These are phyloP conservation scores for Pseudococcus viburni DNA, from an alignment of 2,888 invertebrate genomes.

Conservation along the genomic window DNA sequence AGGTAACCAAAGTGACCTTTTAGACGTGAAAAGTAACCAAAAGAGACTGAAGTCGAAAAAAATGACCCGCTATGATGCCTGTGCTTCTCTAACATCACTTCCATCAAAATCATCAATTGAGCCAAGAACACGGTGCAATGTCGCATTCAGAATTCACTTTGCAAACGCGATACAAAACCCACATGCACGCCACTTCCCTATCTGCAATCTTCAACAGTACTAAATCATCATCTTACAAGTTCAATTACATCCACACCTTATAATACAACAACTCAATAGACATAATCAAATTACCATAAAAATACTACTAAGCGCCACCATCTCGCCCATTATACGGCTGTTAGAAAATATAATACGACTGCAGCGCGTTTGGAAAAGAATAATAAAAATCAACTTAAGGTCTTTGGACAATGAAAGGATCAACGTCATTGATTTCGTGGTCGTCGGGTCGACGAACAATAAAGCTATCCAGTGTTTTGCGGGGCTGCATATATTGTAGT, in stretches of 20 bases:
- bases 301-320: slow-evolving; percentile 10
- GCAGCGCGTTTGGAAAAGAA: slow-evolving; percentile 5
- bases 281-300: slow-evolving; percentile 31
- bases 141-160: too few species aligned
- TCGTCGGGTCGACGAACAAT: slow-evolving; percentile 34
- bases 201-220: background rate
- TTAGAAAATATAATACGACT: slow-evolving; percentile 12
- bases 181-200: background rate
- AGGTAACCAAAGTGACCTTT: too few species aligned
- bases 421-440: slow-evolving; percentile 40
- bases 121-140: too few species aligned
- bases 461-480: slow-evolving; percentile 59
- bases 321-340: background rate
- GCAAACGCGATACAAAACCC: too few species aligned
- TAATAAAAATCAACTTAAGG: slow-evolving; percentile 60
- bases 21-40: too few species aligned
- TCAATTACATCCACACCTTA: slow-evolving; percentile 21
- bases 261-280: background rate
- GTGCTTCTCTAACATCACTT: too few species aligned
- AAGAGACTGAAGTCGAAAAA: too few species aligned
- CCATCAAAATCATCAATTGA: too few species aligned
- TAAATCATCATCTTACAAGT: slow-evolving; percentile 25
- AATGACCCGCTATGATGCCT: too few species aligned
- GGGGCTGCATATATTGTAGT: slow-evolving; percentile 41
- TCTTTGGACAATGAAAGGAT: slow-evolving; percentile 66